Evolutionary conservation across 1,140 invertebrate genomes (phyloP), one percentile per base, ranked within the genome.

Genomic region (Dinoponera quadriceps): DNA sequence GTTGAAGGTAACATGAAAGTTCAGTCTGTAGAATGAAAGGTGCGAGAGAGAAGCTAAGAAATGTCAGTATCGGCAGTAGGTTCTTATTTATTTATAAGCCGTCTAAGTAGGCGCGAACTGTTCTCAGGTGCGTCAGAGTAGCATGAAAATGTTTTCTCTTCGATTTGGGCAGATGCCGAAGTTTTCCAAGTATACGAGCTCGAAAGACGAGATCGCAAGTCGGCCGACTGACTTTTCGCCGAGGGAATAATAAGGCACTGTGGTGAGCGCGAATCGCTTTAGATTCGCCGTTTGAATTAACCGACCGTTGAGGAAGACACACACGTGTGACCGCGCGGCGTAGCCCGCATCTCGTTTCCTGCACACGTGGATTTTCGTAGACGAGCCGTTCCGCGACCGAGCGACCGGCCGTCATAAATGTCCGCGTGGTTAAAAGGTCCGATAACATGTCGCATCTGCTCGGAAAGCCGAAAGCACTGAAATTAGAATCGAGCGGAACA

Each of bases 321-420:
- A 65, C 89, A 91, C 90, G 91, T 91, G 91, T 87, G 86, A 88
- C 13, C n/a, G 48, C 54, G 20, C 29, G 75, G 82, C 88, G 85
- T 11, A 44, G 83, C 92, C 92, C 92, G 92, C 92, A 93, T 93
- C 90, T 69, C 84, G 90, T 86, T 92, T 93, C 92, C 92, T 91
- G 92, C 86, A 85, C 92, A 93, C 92, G 91, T 93, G 91, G 90
- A 91, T 91, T 78, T 85, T 68, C 77, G 66, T 54, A 54, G 63
- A 80, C 87, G 63, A 60, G 65, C 22, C 80, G 75, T 69, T n/a
- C n/a, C n/a, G n/a, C 81, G 33, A 3, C 33, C 33, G 33, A 2
- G 33, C 55, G 51, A 71, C 85, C 66, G 54, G 63, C 9, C 48
- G 66, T 83, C 86, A 84, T 88, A 80, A 85, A 88, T 74, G 86